Conservation (phyloP, 1,140 invertebrate species). For the Aphaenogaster floridana region DNA sequence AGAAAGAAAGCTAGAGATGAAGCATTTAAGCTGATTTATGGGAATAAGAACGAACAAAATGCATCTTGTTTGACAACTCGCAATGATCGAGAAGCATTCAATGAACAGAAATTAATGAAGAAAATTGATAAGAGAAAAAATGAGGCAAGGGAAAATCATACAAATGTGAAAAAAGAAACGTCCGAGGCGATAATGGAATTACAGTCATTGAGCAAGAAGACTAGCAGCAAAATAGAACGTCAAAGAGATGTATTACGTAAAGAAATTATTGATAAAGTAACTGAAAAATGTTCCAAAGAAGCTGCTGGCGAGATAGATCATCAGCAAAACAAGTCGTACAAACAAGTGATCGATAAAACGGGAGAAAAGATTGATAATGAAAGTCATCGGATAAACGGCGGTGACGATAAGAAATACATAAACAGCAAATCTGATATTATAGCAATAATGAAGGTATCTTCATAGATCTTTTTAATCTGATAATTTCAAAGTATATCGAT, state of each 20-base stretch:
- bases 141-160: not conserved
- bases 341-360: not conserved
- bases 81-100: slow-evolving; percentile 16
- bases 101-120: not conserved
- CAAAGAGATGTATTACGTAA: not conserved
- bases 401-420: slow-evolving; percentile 11
- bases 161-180: not conserved
- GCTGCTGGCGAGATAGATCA: not conserved
- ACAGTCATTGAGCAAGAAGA: not conserved
- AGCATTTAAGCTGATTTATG: slow-evolving; percentile 59
- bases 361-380: not conserved
- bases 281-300: slow-evolving; percentile 14
- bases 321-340: slow-evolving; percentile 1
- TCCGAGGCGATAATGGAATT: not conserved
- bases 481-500: slow-evolving; percentile 3
- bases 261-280: not conserved
- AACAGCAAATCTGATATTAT: not conserved
- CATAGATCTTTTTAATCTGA: not conserved
- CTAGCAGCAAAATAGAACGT: not conserved
- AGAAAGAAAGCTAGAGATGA: slow-evolving; percentile 38
- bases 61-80: not conserved
- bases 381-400: not conserved
- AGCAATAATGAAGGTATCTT: slow-evolving; percentile 45
- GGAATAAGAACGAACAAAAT: not conserved
- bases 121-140: not conserved